phyloP scores from a whole-genome alignment of 1,140 invertebrate genomes.

The Meloidogyne hapla region DNA sequence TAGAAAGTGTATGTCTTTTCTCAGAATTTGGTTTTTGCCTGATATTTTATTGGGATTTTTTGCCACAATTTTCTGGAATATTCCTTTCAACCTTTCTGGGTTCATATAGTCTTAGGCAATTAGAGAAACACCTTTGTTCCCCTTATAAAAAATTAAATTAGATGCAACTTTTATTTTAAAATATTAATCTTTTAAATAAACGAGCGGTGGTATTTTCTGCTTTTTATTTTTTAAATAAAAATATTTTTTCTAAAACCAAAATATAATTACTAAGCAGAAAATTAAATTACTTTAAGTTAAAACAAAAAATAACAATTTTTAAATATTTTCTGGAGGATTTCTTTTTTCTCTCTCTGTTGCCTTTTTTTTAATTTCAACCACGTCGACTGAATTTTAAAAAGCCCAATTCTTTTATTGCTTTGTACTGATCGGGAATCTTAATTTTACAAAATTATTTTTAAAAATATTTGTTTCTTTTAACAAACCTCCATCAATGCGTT shows the following conservation, averaged over 20 bases:
- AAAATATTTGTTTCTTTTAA: background rate
- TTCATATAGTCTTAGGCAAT: too few relatives aligned
- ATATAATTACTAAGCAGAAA: conserved; percentile 10
- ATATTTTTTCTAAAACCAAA: background rate
- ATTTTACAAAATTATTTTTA: background rate
- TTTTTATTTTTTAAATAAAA: background rate
- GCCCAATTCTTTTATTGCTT: conserved; percentile 65
- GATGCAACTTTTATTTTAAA: background rate
- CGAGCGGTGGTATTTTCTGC: background rate
- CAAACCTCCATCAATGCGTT: conserved; percentile 67
- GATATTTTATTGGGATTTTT: too few relatives aligned
- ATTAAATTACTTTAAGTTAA: background rate
- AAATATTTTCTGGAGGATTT: background rate
- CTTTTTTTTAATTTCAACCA: conserved; percentile 37
- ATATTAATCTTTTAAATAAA: background rate
- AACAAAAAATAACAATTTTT: conserved; percentile 13
- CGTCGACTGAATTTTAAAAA: conserved; percentile 57
- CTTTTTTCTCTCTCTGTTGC: background rate
- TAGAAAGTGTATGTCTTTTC: too few relatives aligned
- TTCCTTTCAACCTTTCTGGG: too few relatives aligned
- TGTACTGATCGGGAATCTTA: conserved; percentile 68
- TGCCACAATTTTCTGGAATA: too few relatives aligned
- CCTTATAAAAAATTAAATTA: too few relatives aligned
- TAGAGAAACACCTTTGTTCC: too few relatives aligned
- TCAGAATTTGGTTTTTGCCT: too few relatives aligned